Conservation (phyloP, 2,113 vertebrate species). For the Eleginops maclovinus region DNA sequence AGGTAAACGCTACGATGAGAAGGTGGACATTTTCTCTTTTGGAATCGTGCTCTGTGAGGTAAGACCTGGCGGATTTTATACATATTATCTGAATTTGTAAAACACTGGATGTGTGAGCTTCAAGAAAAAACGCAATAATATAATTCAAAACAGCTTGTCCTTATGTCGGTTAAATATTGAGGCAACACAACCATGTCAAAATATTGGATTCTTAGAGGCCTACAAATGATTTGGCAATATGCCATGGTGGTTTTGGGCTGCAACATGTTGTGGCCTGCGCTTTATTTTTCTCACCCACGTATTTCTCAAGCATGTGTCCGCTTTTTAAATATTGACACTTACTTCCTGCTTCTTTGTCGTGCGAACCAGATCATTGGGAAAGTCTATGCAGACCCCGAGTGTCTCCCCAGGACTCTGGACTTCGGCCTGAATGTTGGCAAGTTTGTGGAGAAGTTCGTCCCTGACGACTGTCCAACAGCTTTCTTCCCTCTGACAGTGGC, state of each 20-base stretch:
- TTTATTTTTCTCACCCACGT: not conserved
- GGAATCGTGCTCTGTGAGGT: slow-evolving; percentile 98
- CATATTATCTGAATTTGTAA: not conserved
- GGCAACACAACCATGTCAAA: not conserved
- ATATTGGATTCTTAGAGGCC: not conserved
- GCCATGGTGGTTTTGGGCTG: not conserved
- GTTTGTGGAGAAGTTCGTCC: slow-evolving; percentile 97
- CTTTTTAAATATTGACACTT: not conserved
- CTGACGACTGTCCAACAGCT: slow-evolving; percentile 92
- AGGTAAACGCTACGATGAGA: slow-evolving; percentile 98
- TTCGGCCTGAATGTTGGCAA: slow-evolving; percentile 95
- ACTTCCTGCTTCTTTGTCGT: not conserved
- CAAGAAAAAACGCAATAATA: not conserved
- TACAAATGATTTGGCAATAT: not conserved
- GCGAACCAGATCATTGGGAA: slow-evolving; percentile 93
- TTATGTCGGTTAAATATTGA: not conserved
- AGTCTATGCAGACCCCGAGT: slow-evolving; percentile 96
- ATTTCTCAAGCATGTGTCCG: not conserved
- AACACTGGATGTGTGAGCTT: not conserved
- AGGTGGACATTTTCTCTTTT: slow-evolving; percentile 97
- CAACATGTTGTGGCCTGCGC: not conserved
- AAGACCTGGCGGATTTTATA: slow-evolving; percentile 53
- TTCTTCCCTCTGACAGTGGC: slow-evolving; percentile 95
- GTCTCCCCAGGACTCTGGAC: slow-evolving; percentile 94
- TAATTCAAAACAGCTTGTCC: too few species aligned